Percentiles rank a stretch among this genome's conserved stretches.
phyloP scores from a whole-genome alignment of 2,888 invertebrate species.

The Eledona agricola region DNA sequence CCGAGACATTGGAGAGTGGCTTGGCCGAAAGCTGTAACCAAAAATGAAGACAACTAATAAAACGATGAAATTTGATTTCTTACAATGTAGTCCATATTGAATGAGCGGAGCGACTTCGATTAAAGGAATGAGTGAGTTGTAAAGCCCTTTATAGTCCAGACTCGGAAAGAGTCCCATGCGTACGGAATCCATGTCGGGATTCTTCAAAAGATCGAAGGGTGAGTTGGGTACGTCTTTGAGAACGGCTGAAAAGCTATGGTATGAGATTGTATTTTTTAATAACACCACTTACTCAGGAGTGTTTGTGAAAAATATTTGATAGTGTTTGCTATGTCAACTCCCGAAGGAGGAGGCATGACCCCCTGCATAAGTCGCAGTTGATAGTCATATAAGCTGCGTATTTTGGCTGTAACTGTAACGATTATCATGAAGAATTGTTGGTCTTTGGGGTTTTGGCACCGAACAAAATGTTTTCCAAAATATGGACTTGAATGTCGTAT shows the following conservation, averaged over 20 bases:
- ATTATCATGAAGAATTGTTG: slow-evolving; percentile 11
- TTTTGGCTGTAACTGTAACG: slow-evolving; percentile 91
- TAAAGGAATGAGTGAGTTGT: slow-evolving; percentile 87
- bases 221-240: slow-evolving; percentile 96
- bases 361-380: slow-evolving; percentile 92
- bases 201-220: slow-evolving; percentile 89
- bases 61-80: slow-evolving; percentile 38
- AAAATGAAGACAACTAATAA: slow-evolving; percentile 38
- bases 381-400: slow-evolving; percentile 96
- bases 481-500: slow-evolving; percentile 19
- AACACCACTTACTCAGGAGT: slow-evolving; percentile 80
- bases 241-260: slow-evolving; percentile 72
- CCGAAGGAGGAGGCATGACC: slow-evolving; percentile 90
- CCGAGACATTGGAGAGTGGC: slow-evolving; percentile 93
- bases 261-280: slow-evolving; percentile 4
- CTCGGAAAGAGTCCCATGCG: slow-evolving; percentile 94
- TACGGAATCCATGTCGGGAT: slow-evolving; percentile 84
- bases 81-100: slow-evolving; percentile 87
- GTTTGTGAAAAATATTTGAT: slow-evolving; percentile 98
- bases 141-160: slow-evolving; percentile 95
- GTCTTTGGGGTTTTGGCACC: slow-evolving; percentile 20
- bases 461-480: slow-evolving; percentile 29
- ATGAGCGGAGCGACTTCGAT: slow-evolving; percentile 94
- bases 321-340: slow-evolving; percentile 95
- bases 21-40: slow-evolving; percentile 91